These are phyloP conservation scores for Danio albolineatus DNA, from an alignment of 2,797 vertebrate species.

Conservation along the genomic window DNA sequence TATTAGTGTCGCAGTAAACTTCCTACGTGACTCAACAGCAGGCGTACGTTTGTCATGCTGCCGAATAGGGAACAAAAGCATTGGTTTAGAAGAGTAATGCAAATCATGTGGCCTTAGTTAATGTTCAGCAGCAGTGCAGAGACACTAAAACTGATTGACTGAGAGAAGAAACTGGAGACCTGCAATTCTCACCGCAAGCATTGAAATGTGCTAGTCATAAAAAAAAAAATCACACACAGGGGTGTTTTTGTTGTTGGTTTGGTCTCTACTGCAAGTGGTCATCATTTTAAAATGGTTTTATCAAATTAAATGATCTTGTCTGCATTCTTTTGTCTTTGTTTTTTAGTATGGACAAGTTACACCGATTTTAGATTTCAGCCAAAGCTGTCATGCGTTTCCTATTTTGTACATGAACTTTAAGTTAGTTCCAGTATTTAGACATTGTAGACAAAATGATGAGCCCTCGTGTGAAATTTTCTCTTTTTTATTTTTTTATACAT, in stretches of 20 bases:
- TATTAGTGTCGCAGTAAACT: neutral
- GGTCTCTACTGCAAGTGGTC: too few relatives aligned
- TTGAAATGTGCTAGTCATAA: neutral
- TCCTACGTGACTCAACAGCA: constrained; percentile 14
- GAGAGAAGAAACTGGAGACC: neutral
- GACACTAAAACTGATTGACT: neutral
- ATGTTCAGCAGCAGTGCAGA: constrained; percentile 43
- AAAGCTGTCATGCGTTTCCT: too few relatives aligned
- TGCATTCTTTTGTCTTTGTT: too few relatives aligned
- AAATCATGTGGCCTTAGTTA: constrained; percentile 50
- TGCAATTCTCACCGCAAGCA: neutral
- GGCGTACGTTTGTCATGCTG: neutral
- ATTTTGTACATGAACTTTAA: too few relatives aligned
- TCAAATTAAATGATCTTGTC: too few relatives aligned
- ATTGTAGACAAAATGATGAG: too few relatives aligned
- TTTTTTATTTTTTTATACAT: too few relatives aligned
- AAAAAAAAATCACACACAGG: neutral
- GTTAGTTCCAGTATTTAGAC: too few relatives aligned
- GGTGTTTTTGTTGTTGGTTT: neutral
- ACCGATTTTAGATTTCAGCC: too few relatives aligned
- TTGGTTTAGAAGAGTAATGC: constrained; percentile 1
- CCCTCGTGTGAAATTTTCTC: too few relatives aligned
- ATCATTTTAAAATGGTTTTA: too few relatives aligned
- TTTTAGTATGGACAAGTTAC: too few relatives aligned
- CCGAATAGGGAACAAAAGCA: neutral